Base-by-base conservation (phyloP, 2,888 invertebrate genomes). In the Sepioteuthis lessoniana region DNA sequence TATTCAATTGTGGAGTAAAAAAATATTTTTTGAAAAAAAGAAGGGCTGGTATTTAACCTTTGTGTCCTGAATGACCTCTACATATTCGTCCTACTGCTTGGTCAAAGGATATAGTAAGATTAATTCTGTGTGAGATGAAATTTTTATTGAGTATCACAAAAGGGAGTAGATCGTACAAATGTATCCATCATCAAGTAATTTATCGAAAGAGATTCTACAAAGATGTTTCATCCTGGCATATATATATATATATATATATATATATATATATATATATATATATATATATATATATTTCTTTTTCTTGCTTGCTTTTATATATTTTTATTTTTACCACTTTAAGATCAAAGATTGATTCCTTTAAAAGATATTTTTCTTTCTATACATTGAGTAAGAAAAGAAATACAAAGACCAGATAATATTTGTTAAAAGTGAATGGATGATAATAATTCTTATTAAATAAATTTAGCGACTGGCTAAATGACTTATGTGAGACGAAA, bases 361-460 rank as follows among this genome's bases (percentile, higher is more conserved):
- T 76, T 25, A 76, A 35, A 76, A n/a, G n/a, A 76, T 35, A 76
- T n/a, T 76, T n/a, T 76, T 35, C 76, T 76, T 76, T 76, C 16
- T n/a, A n/a, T 16, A 76, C 16, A 10, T 13, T 76, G n/a, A n/a
- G n/a, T 76, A 76, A n/a, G n/a, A 35, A 76, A 35, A 19, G n/a
- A 19, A n/a, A 76, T 35, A 16, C 76, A n/a, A 76, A 16, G 3
- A 76, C 76, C 16, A 16, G n/a, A 76, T 76, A 76, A 76, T 76
- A 76, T 76, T n/a, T 35, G 76, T n/a, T n/a, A 76, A 35, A 19
- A 76, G n/a, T 76, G 76, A n/a, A 76, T n/a, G 76, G n/a, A 76
- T 19, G 76, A 76, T 76, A 76, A 76, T 76, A 76, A 76, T 76
- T 76, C 76, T 76, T 76, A 76, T 76, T n/a, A 76, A 76, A n/a